Conservation (phyloP, 2,113 vertebrate species). For the Microcebus lehilahytsara region DNA sequence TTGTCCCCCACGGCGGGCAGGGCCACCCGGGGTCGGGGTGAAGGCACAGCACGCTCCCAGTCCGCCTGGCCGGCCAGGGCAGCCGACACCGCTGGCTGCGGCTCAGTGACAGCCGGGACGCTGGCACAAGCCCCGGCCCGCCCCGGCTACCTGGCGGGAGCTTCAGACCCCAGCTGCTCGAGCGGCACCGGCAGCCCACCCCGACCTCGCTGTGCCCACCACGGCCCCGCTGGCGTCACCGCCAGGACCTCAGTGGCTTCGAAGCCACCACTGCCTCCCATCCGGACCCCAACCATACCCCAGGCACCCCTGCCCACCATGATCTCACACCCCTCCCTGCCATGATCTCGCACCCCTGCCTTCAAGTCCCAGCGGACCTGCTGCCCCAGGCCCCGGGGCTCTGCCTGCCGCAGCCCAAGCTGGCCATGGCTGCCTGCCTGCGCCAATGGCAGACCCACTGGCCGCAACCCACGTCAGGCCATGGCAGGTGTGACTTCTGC, state of each 20-base stretch:
- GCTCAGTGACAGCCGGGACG: background rate
- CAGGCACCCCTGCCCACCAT: background rate
- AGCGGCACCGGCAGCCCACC: background rate
- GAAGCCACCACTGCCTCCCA: accelerated
- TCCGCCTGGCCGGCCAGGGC: background rate
- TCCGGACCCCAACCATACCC: background rate
- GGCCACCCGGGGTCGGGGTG: accelerated
- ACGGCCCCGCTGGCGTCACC: background rate
- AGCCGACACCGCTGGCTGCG: accelerated
- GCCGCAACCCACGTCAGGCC: accelerated
- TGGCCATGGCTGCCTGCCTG: no score
- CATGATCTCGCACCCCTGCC: background rate
- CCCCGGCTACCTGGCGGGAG: background rate
- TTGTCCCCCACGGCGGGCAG: accelerated
- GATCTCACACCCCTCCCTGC: background rate
- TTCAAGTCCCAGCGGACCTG: accelerated
- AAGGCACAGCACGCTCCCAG: background rate
- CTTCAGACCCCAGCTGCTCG: background rate
- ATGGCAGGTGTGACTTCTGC: background rate
- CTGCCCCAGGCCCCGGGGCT: accelerated
- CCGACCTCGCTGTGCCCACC: accelerated
- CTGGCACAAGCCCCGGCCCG: accelerated
- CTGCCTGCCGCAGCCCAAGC: background rate
- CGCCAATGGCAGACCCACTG: background rate
- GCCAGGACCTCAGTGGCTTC: background rate